Conservation (phyloP, 2,797 vertebrate genomes). For the Myotis planiceps region DNA sequence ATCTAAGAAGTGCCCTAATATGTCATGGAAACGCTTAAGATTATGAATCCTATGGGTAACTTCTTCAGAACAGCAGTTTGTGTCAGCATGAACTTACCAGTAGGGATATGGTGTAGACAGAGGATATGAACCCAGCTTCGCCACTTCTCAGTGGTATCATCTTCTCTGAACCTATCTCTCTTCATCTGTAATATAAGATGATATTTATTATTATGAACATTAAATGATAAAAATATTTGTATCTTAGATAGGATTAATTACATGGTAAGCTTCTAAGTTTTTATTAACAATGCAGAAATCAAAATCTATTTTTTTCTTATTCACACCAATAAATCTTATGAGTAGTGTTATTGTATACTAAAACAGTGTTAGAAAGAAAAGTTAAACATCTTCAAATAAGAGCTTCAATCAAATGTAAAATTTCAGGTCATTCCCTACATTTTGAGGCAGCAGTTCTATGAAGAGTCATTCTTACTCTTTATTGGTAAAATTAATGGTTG, state of each 20-base stretch:
- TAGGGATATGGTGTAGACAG: not conserved
- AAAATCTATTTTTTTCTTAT: not conserved
- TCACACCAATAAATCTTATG: not conserved
- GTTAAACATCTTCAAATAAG: not conserved
- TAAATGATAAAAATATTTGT: not conserved
- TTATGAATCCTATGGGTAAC: not conserved
- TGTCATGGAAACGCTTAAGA: not conserved
- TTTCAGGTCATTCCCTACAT: not conserved
- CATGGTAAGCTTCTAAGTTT: not conserved
- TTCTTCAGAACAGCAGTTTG: not conserved
- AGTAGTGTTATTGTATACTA: not conserved
- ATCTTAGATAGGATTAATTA: not conserved
- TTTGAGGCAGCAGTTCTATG: not conserved
- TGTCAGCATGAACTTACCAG: not conserved
- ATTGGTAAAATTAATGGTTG: not conserved
- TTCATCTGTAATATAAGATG: not conserved
- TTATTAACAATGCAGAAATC: not conserved
- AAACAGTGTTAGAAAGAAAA: not conserved
- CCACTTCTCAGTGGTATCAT: not conserved
- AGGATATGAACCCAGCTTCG: not conserved
- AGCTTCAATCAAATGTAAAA: not conserved
- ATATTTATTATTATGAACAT: not conserved
- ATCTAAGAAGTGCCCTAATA: not conserved
- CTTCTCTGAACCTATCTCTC: not conserved
- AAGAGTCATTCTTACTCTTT: not conserved